Base-by-base conservation (phyloP, 2,797 vertebrate genomes). In the Pempheris klunzingeri region DNA sequence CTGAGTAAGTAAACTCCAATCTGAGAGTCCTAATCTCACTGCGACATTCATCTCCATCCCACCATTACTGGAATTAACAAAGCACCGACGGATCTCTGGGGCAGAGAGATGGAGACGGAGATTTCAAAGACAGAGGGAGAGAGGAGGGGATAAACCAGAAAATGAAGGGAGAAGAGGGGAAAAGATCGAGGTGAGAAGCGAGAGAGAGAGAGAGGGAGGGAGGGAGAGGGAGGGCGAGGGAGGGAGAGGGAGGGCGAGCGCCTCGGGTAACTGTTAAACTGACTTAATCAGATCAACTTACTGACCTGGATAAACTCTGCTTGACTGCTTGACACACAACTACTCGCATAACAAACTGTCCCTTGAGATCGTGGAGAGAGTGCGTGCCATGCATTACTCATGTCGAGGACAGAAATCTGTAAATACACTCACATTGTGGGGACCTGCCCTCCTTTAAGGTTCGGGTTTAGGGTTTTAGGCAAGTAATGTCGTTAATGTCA, bases 231-330 rank as follows among this genome's bases (percentile, higher is more conserved):
- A 20, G 36, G n/a, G 52, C 9, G n/a, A 13, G 20, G 26, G 17
- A 39, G n/a, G 18, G 55, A 4, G n/a, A 8, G 43, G 12, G 38
- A n/a, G 50, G 20, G 36, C 1, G 46, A 46, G 41, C 5, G 67
- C 78, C 78, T 63, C 32, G 4, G 84, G 92, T 68, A 15, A 80
- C 76, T 87, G 88, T 82, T 90, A 85, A 90, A 91, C 80, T 88
- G 81, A 91, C 79, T 90, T 92, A 90, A 93, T 92, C 88, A 91
- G 85, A 92, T 92, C 90, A 90, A 88, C 71, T 89, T 89, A 90
- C 59, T 93, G 91, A 92, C 91, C 91, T 91, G 91, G 78, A 92
- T 92, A 91, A 92, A 90, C 85, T 86, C 83, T 85, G 83, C 63
- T 54, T 82, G 74, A 85, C 64, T 85, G 79, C 47, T n/a, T n/a